Percentiles rank a stretch among this genome's conserved stretches.
phyloP scores from a whole-genome alignment of 2,113 vertebrate genomes.

The Chaenocephalus aceratus region DNA sequence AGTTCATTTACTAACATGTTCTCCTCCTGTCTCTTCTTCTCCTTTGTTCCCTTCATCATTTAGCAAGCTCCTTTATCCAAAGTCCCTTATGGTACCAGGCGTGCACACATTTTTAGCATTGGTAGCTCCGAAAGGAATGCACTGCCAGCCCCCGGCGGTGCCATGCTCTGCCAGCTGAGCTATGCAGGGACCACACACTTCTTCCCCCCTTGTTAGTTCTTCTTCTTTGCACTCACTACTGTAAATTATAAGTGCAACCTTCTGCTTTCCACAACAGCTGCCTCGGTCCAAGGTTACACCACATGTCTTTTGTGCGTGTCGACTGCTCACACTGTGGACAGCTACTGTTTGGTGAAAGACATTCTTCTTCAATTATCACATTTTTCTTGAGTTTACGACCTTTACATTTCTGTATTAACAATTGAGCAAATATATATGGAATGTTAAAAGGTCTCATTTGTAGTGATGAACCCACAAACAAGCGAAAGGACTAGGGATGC shows the following conservation, averaged over 20 bases:
- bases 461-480: too few relatives aligned
- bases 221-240: slow-evolving; percentile 27
- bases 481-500: too few relatives aligned
- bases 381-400: not conserved
- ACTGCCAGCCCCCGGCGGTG: slow-evolving; percentile 7
- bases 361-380: not conserved
- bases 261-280: slow-evolving; percentile 39
- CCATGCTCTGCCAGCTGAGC: slow-evolving; percentile 52
- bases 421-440: not conserved
- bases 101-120: slow-evolving; percentile 39
- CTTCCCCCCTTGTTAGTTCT: slow-evolving; percentile 49
- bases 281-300: slow-evolving; percentile 4
- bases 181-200: slow-evolving; percentile 64
- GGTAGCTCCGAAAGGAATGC: slow-evolving; percentile 27
- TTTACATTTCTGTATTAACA: not conserved
- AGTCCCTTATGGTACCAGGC: slow-evolving; percentile 48
- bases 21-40: slow-evolving; percentile 43
- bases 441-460: too few relatives aligned
- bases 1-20: slow-evolving; percentile 54
- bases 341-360: not conserved
- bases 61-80: slow-evolving; percentile 38
- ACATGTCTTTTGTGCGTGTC: slow-evolving; percentile 5
- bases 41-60: slow-evolving; percentile 51
- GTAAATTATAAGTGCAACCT: slow-evolving; percentile 38
- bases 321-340: not conserved